phyloP scores from a whole-genome alignment of 2,113 vertebrate species.

The Cephalophus harveyi region DNA sequence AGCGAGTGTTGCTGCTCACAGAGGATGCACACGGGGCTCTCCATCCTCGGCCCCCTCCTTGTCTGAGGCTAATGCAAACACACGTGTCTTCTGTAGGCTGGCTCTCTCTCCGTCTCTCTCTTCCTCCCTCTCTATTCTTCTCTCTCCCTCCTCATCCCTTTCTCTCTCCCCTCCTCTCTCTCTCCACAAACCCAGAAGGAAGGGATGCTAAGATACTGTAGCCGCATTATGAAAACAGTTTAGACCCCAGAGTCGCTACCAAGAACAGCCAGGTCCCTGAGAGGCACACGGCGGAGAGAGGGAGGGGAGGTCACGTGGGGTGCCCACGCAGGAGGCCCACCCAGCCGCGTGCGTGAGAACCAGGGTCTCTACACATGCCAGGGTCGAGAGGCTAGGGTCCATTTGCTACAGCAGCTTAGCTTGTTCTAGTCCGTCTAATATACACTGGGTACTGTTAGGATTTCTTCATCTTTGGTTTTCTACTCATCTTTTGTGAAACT shows the following conservation, averaged over 20 bases:
- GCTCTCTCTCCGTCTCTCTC: too few relatives aligned
- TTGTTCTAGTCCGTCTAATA: background rate
- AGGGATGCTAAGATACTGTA: background rate
- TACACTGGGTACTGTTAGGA: background rate
- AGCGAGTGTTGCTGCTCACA: background rate
- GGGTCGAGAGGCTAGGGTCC: too few relatives aligned
- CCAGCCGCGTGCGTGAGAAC: background rate
- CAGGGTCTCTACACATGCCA: too few relatives aligned
- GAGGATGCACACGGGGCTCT: fast-evolving
- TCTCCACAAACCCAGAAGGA: background rate
- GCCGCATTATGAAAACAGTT: background rate
- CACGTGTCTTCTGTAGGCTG: fast-evolving
- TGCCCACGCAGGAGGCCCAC: fast-evolving
- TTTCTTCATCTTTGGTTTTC: background rate
- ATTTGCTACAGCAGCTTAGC: background rate
- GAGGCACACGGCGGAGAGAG: fast-evolving
- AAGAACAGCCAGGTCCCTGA: background rate
- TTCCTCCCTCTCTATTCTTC: background rate
- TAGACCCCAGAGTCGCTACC: background rate
- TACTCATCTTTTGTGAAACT: background rate
- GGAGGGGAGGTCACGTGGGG: too few relatives aligned
- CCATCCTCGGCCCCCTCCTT: background rate
- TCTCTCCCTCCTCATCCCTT: too few relatives aligned
- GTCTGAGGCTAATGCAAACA: background rate
- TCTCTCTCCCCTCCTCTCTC: background rate